Evolutionary conservation across 2,113 vertebrate genomes (phyloP), one percentile per base, ranked within the genome.

Genomic region (Bubo scandiacus): DNA sequence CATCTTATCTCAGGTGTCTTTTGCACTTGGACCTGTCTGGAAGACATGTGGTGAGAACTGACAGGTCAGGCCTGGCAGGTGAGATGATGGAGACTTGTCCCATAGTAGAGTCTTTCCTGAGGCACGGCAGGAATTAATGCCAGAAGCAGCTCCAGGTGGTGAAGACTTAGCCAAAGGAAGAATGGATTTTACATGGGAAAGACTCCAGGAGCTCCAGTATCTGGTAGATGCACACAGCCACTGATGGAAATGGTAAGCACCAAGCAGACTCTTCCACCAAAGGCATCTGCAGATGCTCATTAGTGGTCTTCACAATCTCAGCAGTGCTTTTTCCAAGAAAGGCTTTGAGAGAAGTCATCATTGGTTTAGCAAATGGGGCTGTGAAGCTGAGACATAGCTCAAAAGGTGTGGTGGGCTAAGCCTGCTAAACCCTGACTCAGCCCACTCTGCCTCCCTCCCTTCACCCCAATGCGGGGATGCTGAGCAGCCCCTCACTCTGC

Each of bases 381-480:
- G 10, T 66, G 79, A 70, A 61, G 29, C 43, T 11, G 25, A 61
- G n/a, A 25, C 1, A 4, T 6, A 15, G 34, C 11, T 71, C 4
- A 12, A 47, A 81, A 57, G 20, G 11, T 42, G 21, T 52, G 65
- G 9, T 49, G 45, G 32, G 27, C 32, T 67, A 32, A 78, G 22
- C 32, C 36, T 34, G 6, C 25, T 72, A 14, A 84, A 30, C 19
- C 19, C 13, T 80, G 75, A 17, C 54, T 63, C 62, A 75, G 47
- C 22, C 30, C 8, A 3, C 21, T 85, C 51, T 59, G 16, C 43
- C 58, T 90, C 7, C 36, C 34, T 80, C 27, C 25, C 29, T 45
- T 14, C 43, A 75, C 0, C 18, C n/a, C 62, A 47, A 3, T 1
- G 0, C 0, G 2, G 54, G 29, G 25, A 23, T 55, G 12, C 49